Base-by-base conservation (phyloP, 2,797 vertebrate species). In the Ateles fusciceps region DNA sequence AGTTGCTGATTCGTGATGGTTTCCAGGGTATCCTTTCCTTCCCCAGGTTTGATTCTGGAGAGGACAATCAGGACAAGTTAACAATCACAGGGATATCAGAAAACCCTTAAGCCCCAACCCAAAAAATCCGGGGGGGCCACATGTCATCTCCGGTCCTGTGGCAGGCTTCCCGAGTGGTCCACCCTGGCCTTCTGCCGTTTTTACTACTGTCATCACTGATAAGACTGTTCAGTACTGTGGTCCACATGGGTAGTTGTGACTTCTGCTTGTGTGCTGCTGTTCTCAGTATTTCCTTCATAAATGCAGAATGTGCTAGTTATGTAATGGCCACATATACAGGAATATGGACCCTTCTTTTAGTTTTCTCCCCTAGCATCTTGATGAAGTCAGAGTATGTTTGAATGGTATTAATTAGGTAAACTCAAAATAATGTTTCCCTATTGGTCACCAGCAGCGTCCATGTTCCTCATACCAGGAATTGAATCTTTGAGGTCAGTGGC, bases 111-210 rank as follows among this genome's bases (percentile, higher is more conserved):
- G 26, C 22, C 33, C 59, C 15, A 55, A 28, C 22, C 10, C 28
- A 1, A 33, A 81, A 36, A 46, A 55, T 52, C 80, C 4, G 4
- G 13, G 39, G 39, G 1, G 36, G 36, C 33, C 71, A 50, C 11
- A 74, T 3, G 30, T 42, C 39, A 10, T 64, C 17, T 64, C 78
- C 4, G 0, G 19, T 44, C 48, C n/a, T 74, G 61, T 72, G 30
- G 71, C 33, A 57, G 72, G 28, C 12, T 17, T 64, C 19, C n/a
- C 0, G 1, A 28, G 33, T 0, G 15, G 19, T 26, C 24, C 1
- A 9, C 13, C 22, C 17, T 21, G 19, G 85, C 33, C n/a, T 80
- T 52, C 57, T 36, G 42, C 55, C 14, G 5, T 30, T n/a, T 81
- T 48, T 55, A 22, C 30, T 83, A 36, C 44, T 52, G 36, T 21